Conservation (phyloP, 2,113 vertebrate species). For the Semnopithecus entellus region DNA sequence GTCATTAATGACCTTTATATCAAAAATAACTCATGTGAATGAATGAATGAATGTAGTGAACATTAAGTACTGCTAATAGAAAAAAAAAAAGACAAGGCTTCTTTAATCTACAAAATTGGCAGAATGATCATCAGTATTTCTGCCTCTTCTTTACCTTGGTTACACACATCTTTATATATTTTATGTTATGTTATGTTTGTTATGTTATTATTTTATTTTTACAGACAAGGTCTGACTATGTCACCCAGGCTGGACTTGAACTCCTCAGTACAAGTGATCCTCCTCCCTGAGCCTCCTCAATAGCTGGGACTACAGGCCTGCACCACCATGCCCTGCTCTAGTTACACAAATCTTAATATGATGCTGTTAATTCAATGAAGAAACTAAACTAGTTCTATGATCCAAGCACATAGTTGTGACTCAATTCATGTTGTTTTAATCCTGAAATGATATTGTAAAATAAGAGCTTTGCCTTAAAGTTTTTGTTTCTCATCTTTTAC, state of each 20-base stretch:
- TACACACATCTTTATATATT: background rate
- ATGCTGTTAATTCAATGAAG: background rate
- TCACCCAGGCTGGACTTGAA: background rate
- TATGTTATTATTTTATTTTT: background rate
- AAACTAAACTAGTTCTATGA: background rate
- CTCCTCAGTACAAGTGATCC: background rate
- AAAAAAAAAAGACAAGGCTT: background rate
- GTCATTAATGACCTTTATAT: background rate
- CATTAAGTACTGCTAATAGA: background rate
- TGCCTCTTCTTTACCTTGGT: background rate
- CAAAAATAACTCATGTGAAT: conserved; percentile 26
- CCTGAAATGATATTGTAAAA: background rate
- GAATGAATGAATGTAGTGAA: background rate
- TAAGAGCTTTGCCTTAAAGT: background rate
- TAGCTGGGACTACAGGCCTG: background rate
- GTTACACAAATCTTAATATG: background rate
- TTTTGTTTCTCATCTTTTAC: background rate
- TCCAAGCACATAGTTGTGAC: background rate
- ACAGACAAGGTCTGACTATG: background rate
- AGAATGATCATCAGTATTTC: background rate
- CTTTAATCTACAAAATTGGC: background rate
- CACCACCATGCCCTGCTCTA: background rate
- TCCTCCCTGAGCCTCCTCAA: background rate
- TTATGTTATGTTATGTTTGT: too few species aligned
- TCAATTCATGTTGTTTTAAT: background rate